A percentile compares a stretch with the other conserved stretches of the same genome.
Conservation (phyloP, 92 coral and sea anemone genomes). For the Hydrozoanthus gracilis region DNA sequence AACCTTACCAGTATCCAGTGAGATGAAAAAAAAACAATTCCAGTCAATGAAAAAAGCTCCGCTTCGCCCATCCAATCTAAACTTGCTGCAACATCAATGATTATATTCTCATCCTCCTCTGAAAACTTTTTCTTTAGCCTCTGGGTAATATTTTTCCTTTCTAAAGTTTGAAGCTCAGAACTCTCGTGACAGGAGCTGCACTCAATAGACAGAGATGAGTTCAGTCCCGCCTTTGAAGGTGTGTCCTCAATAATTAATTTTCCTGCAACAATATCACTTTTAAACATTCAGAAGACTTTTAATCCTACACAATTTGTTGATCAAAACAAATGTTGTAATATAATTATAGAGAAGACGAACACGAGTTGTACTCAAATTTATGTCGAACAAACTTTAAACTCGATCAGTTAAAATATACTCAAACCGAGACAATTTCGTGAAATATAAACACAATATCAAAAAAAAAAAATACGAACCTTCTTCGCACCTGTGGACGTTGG, state of each 20-base stretch:
- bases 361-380: not conserved
- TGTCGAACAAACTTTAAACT: not conserved
- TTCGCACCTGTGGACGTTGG: conserved; percentile 15
- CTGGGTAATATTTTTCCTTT: too few species aligned
- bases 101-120: conserved; percentile 9
- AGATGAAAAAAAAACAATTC: conserved; percentile 62
- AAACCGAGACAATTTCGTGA: conserved; percentile 35
- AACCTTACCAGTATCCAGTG: conserved; percentile 63
- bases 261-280: not conserved
- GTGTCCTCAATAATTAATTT: not conserved
- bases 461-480: not conserved
- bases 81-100: not conserved
- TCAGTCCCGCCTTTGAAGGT: conserved; percentile 26
- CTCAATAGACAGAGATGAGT: not conserved
- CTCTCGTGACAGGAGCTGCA: not conserved
- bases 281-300: not conserved
- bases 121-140: conserved; percentile 1
- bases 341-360: not conserved
- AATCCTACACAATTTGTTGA: not conserved
- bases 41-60: conserved; percentile 48
- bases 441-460: not conserved
- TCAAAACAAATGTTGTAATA: not conserved
- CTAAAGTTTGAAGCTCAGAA: not conserved
- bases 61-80: not conserved
- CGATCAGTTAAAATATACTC: conserved; percentile 36